A percentile compares a stretch with the other conserved stretches of the same genome.
These are phyloP conservation scores for Clupea harengus DNA, from an alignment of 2,113 vertebrate species.

Conservation along the genomic window DNA sequence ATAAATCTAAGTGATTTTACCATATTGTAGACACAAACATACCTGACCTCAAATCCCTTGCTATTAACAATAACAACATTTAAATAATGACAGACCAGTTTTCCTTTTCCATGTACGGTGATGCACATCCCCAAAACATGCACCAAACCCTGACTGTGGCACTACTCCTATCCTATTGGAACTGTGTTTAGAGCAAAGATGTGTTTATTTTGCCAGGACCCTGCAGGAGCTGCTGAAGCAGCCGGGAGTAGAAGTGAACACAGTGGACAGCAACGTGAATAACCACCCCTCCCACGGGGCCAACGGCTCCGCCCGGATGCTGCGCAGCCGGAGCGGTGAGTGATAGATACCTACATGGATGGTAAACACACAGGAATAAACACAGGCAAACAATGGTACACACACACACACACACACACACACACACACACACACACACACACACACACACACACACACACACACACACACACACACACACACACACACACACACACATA, in stretches of 20 bases:
- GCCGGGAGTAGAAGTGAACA: conserved; percentile 62
- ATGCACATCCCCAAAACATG: background rate
- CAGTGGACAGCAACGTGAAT: conserved; percentile 49
- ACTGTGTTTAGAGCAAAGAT: background rate
- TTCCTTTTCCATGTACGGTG: background rate
- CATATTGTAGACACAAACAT: background rate
- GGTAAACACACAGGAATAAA: background rate
- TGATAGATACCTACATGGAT: background rate
- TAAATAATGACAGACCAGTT: background rate
- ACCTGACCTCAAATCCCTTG: background rate
- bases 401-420: background rate
- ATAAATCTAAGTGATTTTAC: no score
- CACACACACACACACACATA: no score
- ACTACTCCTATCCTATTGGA: background rate
- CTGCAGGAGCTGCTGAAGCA: conserved; percentile 74
- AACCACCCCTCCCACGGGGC: conserved; percentile 52
- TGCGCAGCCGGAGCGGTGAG: conserved; percentile 73
- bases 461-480: background rate
- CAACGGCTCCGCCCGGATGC: conserved; percentile 69
- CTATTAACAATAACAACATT: background rate
- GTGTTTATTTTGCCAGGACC: conserved; percentile 50
- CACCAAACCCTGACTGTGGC: background rate
- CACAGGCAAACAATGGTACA: background rate
- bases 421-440: background rate
- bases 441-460: background rate